Conservation (phyloP, 2,888 invertebrate genomes). For the Girardia tigrina region DNA sequence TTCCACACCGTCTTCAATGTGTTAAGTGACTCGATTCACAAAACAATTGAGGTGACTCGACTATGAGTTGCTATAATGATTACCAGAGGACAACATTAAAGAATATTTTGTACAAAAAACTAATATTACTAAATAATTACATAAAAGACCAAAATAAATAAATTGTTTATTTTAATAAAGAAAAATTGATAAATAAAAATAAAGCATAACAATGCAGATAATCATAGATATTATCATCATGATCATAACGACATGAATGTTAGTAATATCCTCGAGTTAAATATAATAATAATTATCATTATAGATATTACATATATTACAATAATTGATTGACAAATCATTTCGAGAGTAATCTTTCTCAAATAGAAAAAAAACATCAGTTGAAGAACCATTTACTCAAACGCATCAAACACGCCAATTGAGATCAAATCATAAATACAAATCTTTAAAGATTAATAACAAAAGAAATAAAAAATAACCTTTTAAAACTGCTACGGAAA, state of each 20-base stretch:
- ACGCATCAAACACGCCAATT: not conserved
- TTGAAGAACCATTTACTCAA: not conserved
- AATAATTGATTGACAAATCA: not conserved
- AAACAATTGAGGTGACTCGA: too few relatives aligned
- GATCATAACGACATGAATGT: not conserved
- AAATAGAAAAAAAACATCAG: not conserved
- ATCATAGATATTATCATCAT: not conserved
- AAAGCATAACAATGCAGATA: constrained; percentile 13
- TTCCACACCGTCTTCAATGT: too few relatives aligned
- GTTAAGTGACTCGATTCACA: too few relatives aligned
- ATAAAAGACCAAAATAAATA: not conserved
- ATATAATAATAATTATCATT: not conserved
- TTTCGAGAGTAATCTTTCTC: not conserved
- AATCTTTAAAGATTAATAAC: not conserved
- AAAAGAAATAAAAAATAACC: not conserved
- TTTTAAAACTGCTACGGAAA: constrained; percentile 17
- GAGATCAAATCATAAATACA: constrained; percentile 3
- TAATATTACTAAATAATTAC: too few relatives aligned
- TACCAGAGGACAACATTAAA: too few relatives aligned
- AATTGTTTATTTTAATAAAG: constrained; percentile 8
- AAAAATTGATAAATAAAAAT: constrained; percentile 12
- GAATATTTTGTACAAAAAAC: too few relatives aligned
- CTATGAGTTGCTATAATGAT: too few relatives aligned
- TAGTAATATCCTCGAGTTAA: not conserved
- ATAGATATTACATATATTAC: not conserved